Base-by-base conservation (phyloP, 2,797 vertebrate species). In the Mareca strepera region DNA sequence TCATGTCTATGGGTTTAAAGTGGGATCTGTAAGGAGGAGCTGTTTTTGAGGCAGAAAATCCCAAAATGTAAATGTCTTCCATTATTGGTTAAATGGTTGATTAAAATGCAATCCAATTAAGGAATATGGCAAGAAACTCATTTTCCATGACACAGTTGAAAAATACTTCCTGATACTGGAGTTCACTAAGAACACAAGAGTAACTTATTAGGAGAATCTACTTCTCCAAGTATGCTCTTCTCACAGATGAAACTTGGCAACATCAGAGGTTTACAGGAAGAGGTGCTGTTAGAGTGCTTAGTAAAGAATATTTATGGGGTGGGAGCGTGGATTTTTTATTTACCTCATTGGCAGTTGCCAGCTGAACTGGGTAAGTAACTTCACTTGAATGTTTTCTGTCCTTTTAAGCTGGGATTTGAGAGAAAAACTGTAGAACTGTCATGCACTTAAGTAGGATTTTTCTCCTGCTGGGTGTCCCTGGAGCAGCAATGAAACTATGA, bases 41-140 rank as follows among this genome's bases (percentile, higher is more conserved):
- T 88, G 77, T 3, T 92, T 83, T 79, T 56, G 87, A 94, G 75
- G 69, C 56, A 92, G 86, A 88, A 92, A 93, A 88, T 88, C 39
- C 53, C 33, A 9, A 72, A 88, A 79, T 93, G 73, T 21, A 68
- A 60, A 73, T 77, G 39, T 17, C 52, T 82, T 52, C 10, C 28
- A 28, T 67, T 94, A 79, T 43, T 79, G 26, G 52, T 35, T 77
- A 88, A 86, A 73, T 6, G 28, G 29, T 43, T 11, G 0, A 74
- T 90, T 90, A 91, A 91, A 91, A 82, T 84, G 67, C 41, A 74
- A n/a, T 62, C 52, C 75, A 93, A 28, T 84, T 62, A 92, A 52
- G 60, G 59, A 74, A 78, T 70, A 73, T 21, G 55, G 56, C 74
- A 84, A 76, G 55, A 82, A 88, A 86, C 73, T 74, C 0, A 11